Percentiles rank a stretch among this genome's conserved stretches.
phyloP scores from a whole-genome alignment of 1,140 invertebrate genomes.

The Globodera ellingtonae region DNA sequence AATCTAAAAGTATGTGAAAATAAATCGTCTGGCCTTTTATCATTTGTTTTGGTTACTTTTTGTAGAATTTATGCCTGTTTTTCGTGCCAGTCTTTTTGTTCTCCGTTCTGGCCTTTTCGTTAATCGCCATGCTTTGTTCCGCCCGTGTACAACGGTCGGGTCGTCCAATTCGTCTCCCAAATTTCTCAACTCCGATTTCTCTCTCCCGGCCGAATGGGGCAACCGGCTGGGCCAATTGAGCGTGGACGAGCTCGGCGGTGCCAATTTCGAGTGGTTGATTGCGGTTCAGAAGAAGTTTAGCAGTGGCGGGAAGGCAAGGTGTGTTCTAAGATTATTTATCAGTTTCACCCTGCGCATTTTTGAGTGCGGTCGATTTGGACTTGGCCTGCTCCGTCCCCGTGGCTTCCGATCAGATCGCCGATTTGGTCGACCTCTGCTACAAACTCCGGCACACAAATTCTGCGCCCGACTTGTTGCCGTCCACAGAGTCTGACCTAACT shows the following conservation, averaged over 20 bases:
- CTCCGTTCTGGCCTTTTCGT: not conserved
- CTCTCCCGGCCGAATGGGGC: not conserved
- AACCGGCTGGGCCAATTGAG: not conserved
- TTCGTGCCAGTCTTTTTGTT: not conserved
- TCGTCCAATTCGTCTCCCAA: not conserved
- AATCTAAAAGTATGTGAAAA: no score
- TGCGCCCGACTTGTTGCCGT: conserved; percentile 74
- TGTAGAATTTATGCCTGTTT: not conserved
- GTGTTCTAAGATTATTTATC: not conserved
- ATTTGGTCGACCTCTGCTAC: conserved; percentile 59
- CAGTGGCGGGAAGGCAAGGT: conserved; percentile 56
- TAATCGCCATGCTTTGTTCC: not conserved
- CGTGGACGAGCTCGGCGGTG: conserved; percentile 47
- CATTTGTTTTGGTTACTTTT: no score
- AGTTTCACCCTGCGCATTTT: conserved; percentile 7
- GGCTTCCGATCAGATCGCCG: conserved; percentile 54
- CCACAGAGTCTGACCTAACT: conserved; percentile 70
- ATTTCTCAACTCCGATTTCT: not conserved
- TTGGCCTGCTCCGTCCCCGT: conserved; percentile 50
- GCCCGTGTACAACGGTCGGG: not conserved
- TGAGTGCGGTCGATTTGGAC: conserved; percentile 62
- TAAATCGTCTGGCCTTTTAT: no score
- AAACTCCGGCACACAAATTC: conserved; percentile 74
- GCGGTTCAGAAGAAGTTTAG: conserved; percentile 62
- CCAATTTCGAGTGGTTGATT: conserved; percentile 61